A percentile compares a stretch with the other conserved stretches of the same genome.
These are phyloP conservation scores for Anas bernieri DNA, from an alignment of 2,797 vertebrate genomes.

Conservation along the genomic window DNA sequence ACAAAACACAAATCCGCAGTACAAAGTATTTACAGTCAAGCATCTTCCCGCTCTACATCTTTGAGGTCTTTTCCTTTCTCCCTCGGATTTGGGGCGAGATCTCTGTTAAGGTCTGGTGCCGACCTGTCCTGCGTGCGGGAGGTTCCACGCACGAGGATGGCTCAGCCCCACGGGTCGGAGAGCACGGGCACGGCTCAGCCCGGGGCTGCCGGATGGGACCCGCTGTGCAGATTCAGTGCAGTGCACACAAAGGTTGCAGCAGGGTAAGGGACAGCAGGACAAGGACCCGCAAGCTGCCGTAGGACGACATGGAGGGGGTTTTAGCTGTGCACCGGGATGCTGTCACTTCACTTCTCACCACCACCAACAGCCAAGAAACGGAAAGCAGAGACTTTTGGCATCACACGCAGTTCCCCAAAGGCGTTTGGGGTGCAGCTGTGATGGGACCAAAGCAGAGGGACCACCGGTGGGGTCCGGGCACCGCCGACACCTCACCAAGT, in stretches of 20 bases:
- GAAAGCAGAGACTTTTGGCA: neutral
- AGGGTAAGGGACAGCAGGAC: neutral
- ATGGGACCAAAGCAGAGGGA: neutral
- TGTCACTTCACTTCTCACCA: neutral
- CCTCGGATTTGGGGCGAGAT: neutral
- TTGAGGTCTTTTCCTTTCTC: neutral
- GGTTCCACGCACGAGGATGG: neutral
- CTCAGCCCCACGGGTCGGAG: neutral
- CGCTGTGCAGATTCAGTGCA: fast-evolving
- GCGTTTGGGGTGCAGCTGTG: neutral
- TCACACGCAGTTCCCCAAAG: neutral
- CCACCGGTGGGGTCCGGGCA: fast-evolving
- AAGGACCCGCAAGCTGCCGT: neutral
- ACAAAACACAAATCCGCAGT: neutral
- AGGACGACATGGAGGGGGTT: neutral
- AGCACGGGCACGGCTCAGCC: neutral
- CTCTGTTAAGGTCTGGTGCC: neutral
- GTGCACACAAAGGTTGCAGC: neutral
- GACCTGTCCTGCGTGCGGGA: neutral
- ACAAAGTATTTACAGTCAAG: neutral
- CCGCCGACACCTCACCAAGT: neutral
- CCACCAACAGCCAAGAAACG: neutral
- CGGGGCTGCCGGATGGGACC: neutral
- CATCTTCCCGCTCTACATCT: neutral
- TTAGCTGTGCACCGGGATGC: neutral